Evolutionary conservation across 1,140 invertebrate species (phyloP).

Genomic region (Centruroides sculpturatus): DNA sequence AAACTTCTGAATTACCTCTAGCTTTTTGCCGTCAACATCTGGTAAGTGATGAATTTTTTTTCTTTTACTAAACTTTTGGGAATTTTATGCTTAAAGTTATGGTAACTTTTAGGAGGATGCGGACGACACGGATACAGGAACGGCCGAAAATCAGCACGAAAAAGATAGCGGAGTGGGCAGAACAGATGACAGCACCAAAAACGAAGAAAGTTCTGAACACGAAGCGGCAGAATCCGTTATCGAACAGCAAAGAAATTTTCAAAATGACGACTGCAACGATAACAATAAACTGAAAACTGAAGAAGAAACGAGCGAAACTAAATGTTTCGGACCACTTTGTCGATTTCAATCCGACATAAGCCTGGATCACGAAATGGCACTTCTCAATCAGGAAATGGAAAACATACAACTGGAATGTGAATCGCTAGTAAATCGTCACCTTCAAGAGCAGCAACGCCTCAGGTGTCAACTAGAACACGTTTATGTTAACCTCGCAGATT

Average conservation of each 20-base stretch:
- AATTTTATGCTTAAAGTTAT: not conserved
- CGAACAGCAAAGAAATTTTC: too few relatives aligned
- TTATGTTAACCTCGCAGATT: slow-evolving; percentile 42
- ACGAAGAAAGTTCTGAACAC: slow-evolving; percentile 33
- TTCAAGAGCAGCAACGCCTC: slow-evolving; percentile 20
- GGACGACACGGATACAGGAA: not conserved
- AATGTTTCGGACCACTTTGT: not conserved
- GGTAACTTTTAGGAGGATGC: slow-evolving; percentile 1
- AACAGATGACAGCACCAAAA: slow-evolving; percentile 30
- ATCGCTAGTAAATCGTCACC: slow-evolving; percentile 22
- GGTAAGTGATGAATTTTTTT: too few relatives aligned
- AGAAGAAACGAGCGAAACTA: too few relatives aligned
- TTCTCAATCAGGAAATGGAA: slow-evolving; percentile 39
- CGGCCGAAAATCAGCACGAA: slow-evolving; percentile 21
- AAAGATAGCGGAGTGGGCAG: slow-evolving; percentile 32
- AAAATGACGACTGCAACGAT: too few relatives aligned
- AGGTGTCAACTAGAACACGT: slow-evolving; percentile 39
- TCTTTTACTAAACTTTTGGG: too few relatives aligned
- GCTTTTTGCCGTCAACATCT: not conserved
- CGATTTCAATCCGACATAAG: slow-evolving; percentile 25
- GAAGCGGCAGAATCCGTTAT: slow-evolving; percentile 6
- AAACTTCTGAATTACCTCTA: not conserved
- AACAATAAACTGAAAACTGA: too few relatives aligned
- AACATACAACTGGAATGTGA: slow-evolving; percentile 39
- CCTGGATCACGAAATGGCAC: slow-evolving; percentile 36